phyloP scores from a whole-genome alignment of 2,797 vertebrate genomes.

The Typhlichthys subterraneus region DNA sequence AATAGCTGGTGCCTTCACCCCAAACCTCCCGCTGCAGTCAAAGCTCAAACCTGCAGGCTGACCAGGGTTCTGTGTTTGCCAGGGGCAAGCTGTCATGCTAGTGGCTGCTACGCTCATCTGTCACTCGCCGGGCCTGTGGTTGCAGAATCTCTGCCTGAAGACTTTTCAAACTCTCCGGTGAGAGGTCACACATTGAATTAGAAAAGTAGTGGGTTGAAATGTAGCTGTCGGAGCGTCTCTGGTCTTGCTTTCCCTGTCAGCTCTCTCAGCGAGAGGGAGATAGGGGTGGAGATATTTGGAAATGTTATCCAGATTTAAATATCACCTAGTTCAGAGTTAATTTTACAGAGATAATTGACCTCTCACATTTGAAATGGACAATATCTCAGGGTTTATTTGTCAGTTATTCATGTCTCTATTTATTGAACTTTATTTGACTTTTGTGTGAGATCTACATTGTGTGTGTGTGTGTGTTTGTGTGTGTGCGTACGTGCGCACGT shows the following conservation, averaged over 20 bases:
- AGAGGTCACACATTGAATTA: slow-evolving; percentile 81
- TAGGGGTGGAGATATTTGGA: neutral
- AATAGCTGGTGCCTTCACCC: slow-evolving; percentile 42
- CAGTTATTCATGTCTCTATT: slow-evolving; percentile 3
- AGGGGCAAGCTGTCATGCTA: slow-evolving; percentile 74
- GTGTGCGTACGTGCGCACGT: neutral
- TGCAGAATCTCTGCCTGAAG: slow-evolving; percentile 76
- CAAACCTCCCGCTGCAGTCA: slow-evolving; percentile 31
- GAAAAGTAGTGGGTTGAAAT: slow-evolving; percentile 71
- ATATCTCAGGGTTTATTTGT: neutral
- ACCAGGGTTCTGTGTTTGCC: slow-evolving; percentile 73
- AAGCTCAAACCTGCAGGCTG: slow-evolving; percentile 71
- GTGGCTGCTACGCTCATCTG: slow-evolving; percentile 72
- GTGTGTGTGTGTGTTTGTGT: neutral
- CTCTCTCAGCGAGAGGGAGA: slow-evolving; percentile 34
- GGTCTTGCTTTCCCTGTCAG: slow-evolving; percentile 48
- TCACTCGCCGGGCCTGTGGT: slow-evolving; percentile 76
- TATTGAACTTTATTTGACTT: neutral
- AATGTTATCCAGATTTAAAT: slow-evolving; percentile 49
- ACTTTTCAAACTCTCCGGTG: slow-evolving; percentile 78
- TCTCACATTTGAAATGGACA: slow-evolving; percentile 24
- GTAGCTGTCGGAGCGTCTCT: slow-evolving; percentile 62
- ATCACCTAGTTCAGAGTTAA: slow-evolving; percentile 29
- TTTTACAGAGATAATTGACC: slow-evolving; percentile 16
- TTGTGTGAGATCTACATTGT: neutral